Base-by-base conservation (phyloP, 2,113 vertebrate species). In the Dasyornis broadbenti region DNA sequence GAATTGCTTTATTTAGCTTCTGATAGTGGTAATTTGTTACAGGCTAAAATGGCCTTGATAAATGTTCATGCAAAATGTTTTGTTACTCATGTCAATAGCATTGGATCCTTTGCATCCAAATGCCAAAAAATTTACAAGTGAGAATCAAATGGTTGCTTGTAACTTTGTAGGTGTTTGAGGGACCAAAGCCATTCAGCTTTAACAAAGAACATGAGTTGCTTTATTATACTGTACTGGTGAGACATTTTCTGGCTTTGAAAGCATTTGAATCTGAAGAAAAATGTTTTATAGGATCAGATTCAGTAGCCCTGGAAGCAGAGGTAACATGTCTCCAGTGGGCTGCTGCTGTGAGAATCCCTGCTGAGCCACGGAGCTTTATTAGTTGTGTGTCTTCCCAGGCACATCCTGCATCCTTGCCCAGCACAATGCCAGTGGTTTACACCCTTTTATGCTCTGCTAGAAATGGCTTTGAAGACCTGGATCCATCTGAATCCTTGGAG, bases 61-160 rank as follows among this genome's bases (percentile, higher is more conserved):
- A 59, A 70, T 60, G 24, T 70, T 61, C 11, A 54, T n/a, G 56
- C 30, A 83, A 83, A 72, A 54, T 30, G 31, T 69, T 49, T 69
- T 82, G 23, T 78, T 75, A 54, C 7, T 92, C 11, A 23, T 78
- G 24, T 78, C 53, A 82, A 10, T 89, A 84, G 59, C 30, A 13
- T 28, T 20, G 44, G 7, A 22, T 80, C 60, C 37, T 82, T 73
- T 59, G 77, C 53, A 50, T 52, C 60, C 61, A 71, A 81, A 68
- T 56, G 39, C 33, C 44, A 53, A 73, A 73, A 64, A 39, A 40
- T 61, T 61, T 39, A 13, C 24, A 35, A 53, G 20, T 60, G 37
- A 50, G 31, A 56, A 61, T 75, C 70, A 71, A 52, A 44, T 0
- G 1, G 3, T 59, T 0, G 0, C 39, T 90, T 4, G 0, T 60